These are phyloP conservation scores for Myiozetetes cayanensis DNA, from an alignment of 2,113 vertebrate species.

Conservation along the genomic window DNA sequence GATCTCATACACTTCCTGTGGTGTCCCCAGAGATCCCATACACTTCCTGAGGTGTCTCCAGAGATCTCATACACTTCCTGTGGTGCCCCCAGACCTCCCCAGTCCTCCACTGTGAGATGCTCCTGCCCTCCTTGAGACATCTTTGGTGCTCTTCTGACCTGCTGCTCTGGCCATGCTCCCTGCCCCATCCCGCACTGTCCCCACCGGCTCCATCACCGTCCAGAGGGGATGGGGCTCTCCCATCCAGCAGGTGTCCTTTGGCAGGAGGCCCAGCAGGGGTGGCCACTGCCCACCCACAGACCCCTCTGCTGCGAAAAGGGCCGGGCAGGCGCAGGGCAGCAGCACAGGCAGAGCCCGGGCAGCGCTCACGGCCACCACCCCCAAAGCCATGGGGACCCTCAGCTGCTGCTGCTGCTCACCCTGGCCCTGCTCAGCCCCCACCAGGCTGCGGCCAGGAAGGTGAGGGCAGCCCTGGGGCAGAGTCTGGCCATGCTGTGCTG, in stretches of 20 bases:
- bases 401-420: not conserved
- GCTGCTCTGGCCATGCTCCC: not conserved
- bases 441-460: rapidly evolving
- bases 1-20: too few species aligned
- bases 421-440: rapidly evolving
- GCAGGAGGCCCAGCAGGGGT: not conserved
- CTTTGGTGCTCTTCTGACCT: not conserved
- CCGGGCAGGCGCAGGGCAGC: rapidly evolving
- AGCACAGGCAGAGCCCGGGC: rapidly evolving
- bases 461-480: not conserved
- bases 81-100: not conserved
- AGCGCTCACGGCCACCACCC: rapidly evolving
- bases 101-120: not conserved
- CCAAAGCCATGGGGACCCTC: rapidly evolving
- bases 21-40: not conserved
- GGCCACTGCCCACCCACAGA: rapidly evolving
- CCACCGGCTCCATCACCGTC: not conserved
- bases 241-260: rapidly evolving
- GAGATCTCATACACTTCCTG: not conserved
- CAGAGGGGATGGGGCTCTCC: not conserved
- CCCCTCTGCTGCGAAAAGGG: not conserved
- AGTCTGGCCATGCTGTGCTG: rapidly evolving
- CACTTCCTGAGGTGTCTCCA: not conserved
- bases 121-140: not conserved
- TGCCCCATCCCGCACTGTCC: not conserved